phyloP scores from a whole-genome alignment of 2,888 invertebrate species.

The Orthosia gothica region DNA sequence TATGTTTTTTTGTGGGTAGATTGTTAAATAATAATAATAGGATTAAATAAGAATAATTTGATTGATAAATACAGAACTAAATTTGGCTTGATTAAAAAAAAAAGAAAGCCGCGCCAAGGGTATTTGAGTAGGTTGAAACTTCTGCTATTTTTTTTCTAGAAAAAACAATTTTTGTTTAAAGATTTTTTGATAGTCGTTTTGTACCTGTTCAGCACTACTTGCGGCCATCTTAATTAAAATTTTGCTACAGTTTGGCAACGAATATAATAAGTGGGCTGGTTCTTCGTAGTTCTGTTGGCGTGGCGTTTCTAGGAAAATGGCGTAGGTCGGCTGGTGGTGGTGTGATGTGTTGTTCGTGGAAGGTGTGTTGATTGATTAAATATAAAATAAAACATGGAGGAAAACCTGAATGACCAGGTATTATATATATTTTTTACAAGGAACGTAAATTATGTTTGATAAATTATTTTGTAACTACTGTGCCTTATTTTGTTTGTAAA shows the following conservation, averaged over 20 bases:
- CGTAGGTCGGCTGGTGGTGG: no score
- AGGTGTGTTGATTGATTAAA: not conserved
- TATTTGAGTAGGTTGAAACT: no score
- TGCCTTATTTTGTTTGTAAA: no score
- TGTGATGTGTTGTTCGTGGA: not conserved
- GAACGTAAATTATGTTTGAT: not conserved
- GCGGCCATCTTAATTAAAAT: slow-evolving; percentile 57
- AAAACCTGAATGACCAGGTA: not conserved
- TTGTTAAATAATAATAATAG: no score
- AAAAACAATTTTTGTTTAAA: no score
- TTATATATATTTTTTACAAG: not conserved
- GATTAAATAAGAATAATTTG: no score
- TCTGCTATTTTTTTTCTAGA: no score
- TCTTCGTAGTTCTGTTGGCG: slow-evolving; percentile 8
- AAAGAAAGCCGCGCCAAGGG: no score
- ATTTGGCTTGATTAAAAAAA: no score
- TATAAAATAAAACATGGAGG: not conserved
- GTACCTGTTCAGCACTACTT: slow-evolving; percentile 55
- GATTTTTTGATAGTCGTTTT: slow-evolving; percentile 49
- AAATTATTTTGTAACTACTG: not conserved
- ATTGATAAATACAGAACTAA: no score
- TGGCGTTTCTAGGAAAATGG: not conserved
- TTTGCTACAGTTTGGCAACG: slow-evolving; percentile 24
- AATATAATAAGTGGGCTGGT: slow-evolving; percentile 4
- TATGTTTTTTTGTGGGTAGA: not conserved